Evolutionary conservation across 2,797 vertebrate species (phyloP), one percentile per base, ranked within the genome.

Genomic region (Fistularia tabacaria): DNA sequence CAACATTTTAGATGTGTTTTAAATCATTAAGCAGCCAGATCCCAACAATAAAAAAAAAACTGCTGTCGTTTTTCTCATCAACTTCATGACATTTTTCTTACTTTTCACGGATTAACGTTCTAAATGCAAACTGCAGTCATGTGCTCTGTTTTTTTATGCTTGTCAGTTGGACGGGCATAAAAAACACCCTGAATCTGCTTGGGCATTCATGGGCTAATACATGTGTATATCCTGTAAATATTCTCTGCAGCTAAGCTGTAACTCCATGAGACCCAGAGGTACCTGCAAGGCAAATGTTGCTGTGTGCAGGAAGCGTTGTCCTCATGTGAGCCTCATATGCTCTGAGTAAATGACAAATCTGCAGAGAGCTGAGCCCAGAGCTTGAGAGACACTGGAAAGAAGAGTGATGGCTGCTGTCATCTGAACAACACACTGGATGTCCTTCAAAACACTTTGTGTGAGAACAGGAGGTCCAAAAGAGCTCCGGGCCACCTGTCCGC

Each of bases 381-480:
- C 44, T 36, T 12, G 14, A 41, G 41, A 9, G 25, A 57, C 14
- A 36, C 47, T 51, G 8, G 38, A 38, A n/a, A 6, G 6, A 9
- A 14, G 38, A 36, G n/a, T 10, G 38, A 40, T 14, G 9, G 14
- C 41, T 40, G 40, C 59, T 25, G n/a, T 45, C 40, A 43, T 46
- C 38, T 46, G 56, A 47, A 8, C 10, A 46, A 51, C 36, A 36
- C 55, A 15, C 36, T 43, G 25, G 10, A 25, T 42, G 45, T 62
- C 61, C 57, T 58, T 54, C 25, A 3, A 57, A 48, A 58, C 62
- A 45, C 43, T 48, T 61, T 44, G 14, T 25, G 25, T 40, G 36
- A 58, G 43, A 43, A 37, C 37, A 45, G 12, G 11, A n/a, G 44
- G 45, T 64, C 43, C 39, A 25, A 41, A 38, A 36, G 36, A 39